phyloP scores from a whole-genome alignment of 92 coral and sea anemone species.

The Paramuricea clavata region DNA sequence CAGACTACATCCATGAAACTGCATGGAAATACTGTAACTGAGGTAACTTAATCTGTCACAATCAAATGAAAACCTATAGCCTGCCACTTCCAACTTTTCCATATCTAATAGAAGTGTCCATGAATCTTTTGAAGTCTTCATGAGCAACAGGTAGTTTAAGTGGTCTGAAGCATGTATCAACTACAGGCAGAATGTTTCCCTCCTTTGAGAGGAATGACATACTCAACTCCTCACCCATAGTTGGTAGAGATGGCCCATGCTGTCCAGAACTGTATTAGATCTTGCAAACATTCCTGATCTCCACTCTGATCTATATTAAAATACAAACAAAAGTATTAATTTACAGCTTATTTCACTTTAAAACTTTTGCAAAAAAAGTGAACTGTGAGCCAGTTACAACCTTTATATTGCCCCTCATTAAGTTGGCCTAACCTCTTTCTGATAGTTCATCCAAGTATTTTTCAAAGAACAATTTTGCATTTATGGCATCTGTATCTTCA shows the following conservation, averaged over 20 bases:
- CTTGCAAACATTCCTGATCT: conserved; percentile 18
- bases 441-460: conserved; percentile 41
- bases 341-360: background rate
- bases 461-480: conserved; percentile 45
- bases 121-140: conserved; percentile 2
- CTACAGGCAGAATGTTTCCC: background rate
- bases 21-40: too few species aligned
- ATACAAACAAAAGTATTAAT: background rate
- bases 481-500: background rate
- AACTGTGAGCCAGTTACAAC: too few species aligned
- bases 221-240: conserved; percentile 22
- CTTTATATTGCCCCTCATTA: too few species aligned
- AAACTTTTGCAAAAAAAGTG: too few species aligned
- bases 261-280: conserved; percentile 15
- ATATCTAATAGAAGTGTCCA: conserved; percentile 18
- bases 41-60: too few species aligned
- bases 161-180: background rate
- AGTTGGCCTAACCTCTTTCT: conserved; percentile 51
- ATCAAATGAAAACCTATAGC: conserved; percentile 8
- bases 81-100: conserved; percentile 31
- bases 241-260: conserved; percentile 27
- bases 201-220: conserved; percentile 15
- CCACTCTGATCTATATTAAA: background rate
- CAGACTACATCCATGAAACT: too few species aligned
- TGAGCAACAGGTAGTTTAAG: conserved; percentile 8